phyloP scores from a whole-genome alignment of 2,888 invertebrate species.

The Plusia festucae region DNA sequence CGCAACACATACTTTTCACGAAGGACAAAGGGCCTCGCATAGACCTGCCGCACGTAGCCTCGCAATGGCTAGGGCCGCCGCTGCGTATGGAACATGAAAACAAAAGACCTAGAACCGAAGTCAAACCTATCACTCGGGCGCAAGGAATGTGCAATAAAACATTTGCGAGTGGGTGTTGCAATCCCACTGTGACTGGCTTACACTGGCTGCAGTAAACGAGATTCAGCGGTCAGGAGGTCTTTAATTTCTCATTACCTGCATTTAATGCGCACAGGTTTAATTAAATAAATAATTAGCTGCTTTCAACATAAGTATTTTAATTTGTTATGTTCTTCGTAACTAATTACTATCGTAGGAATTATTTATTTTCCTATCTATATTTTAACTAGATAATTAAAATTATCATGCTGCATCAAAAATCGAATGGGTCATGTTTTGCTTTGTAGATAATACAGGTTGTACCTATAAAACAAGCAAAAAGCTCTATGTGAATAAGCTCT shows the following conservation, averaged over 20 bases:
- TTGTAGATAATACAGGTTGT: background rate
- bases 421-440: background rate
- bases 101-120: constrained; percentile 44
- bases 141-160: constrained; percentile 67
- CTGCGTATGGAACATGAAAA: constrained; percentile 39
- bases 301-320: no score
- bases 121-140: constrained; percentile 57
- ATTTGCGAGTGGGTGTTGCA: constrained; percentile 60
- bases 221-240: constrained; percentile 45
- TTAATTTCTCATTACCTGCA: constrained; percentile 35
- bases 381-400: no score
- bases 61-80: no score
- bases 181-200: constrained; percentile 32
- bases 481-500: no score
- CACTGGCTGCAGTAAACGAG: constrained; percentile 42
- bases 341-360: no score
- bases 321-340: no score
- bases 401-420: no score
- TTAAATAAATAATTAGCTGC: constrained; percentile 15
- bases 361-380: no score
- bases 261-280: constrained; percentile 21
- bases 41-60: no score
- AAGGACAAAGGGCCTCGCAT: no score
- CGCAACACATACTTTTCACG: no score
- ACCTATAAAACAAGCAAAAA: no score